Evolutionary conservation across 2,113 vertebrate species (phyloP), one percentile per base, ranked within the genome.

Genomic region (Loxodonta africana): DNA sequence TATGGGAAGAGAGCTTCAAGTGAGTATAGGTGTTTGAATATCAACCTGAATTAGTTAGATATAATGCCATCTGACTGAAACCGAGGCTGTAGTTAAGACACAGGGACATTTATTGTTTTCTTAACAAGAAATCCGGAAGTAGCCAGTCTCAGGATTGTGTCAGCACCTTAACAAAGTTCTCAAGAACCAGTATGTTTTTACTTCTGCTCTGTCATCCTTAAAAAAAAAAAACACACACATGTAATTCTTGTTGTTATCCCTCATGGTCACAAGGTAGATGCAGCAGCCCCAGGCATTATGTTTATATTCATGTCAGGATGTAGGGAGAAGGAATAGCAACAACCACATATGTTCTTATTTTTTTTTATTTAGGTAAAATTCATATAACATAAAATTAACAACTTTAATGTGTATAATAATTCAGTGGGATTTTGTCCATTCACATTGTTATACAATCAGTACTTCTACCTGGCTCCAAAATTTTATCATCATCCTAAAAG

Each of bases 51-150:
- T 81, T 74, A 46, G 12, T 62, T 89, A 82, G 73, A 48, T 90
- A 82, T 37, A 74, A 88, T 51, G 10, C 37, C 60, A 67, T 74
- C 83, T 83, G 53, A n/a, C 88, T 91, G 65, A 82, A 97, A 48
- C 37, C 87, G 25, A 92, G 95, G 92, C 48, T 20, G 48, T 30
- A 30, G 51, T 63, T 81, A 74, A 95, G 92, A 25, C 60, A 67
- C 37, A 51, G 28, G 84, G 26, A 53, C 4, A 65, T 57, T 12
- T 85, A 21, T 37, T 83, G 20, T 60, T 90, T 88, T 71, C 62
- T 84, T 82, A 77, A 80, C 10, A 78, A 57, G 53, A 57, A 41
- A 77, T 83, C 60, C 41, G 60, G 37, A 76, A 82, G 76, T 23
- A 81, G 15, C 30, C 30, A 92, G 25, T 37, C 33, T 83, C 25